These are phyloP conservation scores for Drosophila mulleri DNA, from an alignment of 2,888 invertebrate species.

Conservation along the genomic window DNA sequence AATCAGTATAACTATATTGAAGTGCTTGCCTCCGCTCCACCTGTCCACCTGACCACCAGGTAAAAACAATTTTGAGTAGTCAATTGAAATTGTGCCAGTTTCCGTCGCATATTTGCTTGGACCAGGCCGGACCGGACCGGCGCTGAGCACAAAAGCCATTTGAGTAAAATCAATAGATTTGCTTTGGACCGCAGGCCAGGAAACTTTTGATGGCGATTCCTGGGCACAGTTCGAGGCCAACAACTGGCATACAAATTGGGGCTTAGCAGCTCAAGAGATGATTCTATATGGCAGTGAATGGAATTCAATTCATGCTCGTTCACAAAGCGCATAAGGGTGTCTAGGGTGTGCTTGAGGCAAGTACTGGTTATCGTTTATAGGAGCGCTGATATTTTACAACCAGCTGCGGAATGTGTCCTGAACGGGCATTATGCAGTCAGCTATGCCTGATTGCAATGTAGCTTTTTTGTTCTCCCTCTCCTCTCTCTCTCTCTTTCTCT, in stretches of 20 bases:
- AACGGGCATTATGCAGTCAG: not conserved
- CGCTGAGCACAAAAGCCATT: conserved; percentile 67
- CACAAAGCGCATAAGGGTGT: not conserved
- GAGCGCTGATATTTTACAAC: not conserved
- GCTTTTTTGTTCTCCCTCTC: not conserved
- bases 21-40: not conserved
- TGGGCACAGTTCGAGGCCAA: conserved; percentile 13
- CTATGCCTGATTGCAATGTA: not conserved
- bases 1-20: conserved; percentile 13
- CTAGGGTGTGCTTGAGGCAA: not conserved
- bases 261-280: conserved; percentile 17
- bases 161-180: conserved; percentile 75
- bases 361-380: not conserved
- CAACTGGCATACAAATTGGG: conserved; percentile 33
- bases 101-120: conserved; percentile 37
- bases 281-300: conserved; percentile 10
- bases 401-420: too few relatives aligned
- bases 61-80: conserved; percentile 34
- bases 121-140: not conserved
- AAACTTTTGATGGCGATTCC: conserved; percentile 11
- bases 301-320: conserved; percentile 1
- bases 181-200: conserved; percentile 68
- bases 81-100: conserved; percentile 58
- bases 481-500: not conserved
- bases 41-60: conserved; percentile 5